A percentile compares a stretch with the other conserved stretches of the same genome.
Conservation (phyloP, 2,113 vertebrate genomes). For the Apistogramma diplotaenia region DNA sequence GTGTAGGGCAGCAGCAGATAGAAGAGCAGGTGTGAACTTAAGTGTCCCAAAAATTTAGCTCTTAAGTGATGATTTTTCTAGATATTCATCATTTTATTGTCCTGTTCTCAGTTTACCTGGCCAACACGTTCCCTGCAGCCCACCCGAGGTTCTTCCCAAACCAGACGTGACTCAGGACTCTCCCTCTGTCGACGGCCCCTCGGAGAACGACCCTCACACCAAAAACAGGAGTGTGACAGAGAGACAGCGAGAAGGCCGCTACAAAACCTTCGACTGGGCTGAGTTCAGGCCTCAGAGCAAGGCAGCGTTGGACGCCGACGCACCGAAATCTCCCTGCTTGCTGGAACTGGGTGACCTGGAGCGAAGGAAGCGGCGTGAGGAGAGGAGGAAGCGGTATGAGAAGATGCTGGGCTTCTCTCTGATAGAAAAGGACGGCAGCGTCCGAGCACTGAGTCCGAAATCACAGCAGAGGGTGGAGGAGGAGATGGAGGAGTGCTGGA, state of each 20-base stretch:
- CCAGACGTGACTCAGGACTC: conserved; percentile 72
- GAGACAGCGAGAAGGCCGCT: conserved; percentile 35
- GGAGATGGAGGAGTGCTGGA: conserved; percentile 72
- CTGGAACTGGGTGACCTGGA: conserved; percentile 48
- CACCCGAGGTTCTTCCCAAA: conserved; percentile 35
- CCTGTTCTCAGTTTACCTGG: conserved; percentile 37
- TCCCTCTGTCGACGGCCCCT: background rate
- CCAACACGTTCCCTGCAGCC: conserved; percentile 12
- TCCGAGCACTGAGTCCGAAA: conserved; percentile 1
- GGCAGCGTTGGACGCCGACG: accelerated
- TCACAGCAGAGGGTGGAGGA: conserved; percentile 50
- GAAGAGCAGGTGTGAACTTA: too few species aligned
- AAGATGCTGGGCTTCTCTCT: conserved; percentile 58
- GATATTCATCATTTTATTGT: background rate
- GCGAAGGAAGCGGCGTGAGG: conserved; percentile 61
- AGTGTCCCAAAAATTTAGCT: too few species aligned
- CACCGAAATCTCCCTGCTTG: background rate
- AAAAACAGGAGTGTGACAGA: conserved; percentile 35
- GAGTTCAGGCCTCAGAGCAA: conserved; percentile 46
- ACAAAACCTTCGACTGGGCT: conserved; percentile 68
- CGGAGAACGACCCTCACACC: conserved; percentile 11
- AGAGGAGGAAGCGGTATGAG: conserved; percentile 68
- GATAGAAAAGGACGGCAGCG: background rate
- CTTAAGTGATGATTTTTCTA: background rate
- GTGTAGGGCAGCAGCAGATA: too few species aligned